Evolutionary conservation across 2,113 vertebrate genomes (phyloP).

Genomic region (Vicugna pacos): DNA sequence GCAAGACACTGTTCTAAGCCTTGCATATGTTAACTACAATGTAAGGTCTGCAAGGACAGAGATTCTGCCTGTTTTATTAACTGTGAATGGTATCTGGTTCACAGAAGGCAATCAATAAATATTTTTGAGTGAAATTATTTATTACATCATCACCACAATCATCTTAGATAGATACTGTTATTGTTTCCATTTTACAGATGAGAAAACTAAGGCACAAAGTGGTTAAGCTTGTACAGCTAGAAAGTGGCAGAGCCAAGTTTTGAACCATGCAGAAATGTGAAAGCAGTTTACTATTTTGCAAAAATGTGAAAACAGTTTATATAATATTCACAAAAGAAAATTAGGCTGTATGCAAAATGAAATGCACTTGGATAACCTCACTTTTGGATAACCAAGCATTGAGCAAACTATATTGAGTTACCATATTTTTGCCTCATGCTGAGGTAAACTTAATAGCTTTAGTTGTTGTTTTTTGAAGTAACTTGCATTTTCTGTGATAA

Average conservation of each 20-base stretch:
- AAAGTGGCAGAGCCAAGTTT: slow-evolving; percentile 31
- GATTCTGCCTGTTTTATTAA: not conserved
- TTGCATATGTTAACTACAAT: not conserved
- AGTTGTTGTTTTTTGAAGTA: slow-evolving; percentile 44
- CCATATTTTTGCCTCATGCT: slow-evolving; percentile 45
- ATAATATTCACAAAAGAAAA: slow-evolving; percentile 40
- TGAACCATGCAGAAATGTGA: slow-evolving; percentile 1
- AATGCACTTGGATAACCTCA: slow-evolving; percentile 27
- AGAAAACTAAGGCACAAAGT: not conserved
- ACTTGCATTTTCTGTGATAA: slow-evolving; percentile 61
- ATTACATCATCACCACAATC: not conserved
- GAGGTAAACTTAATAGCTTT: slow-evolving; percentile 45
- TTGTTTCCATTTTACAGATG: not conserved
- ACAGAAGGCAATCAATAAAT: not conserved
- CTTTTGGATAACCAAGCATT: not conserved
- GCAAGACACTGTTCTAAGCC: not conserved
- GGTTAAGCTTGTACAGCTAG: not conserved
- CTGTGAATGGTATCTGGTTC: not conserved
- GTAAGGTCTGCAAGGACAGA: not conserved
- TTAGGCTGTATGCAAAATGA: not conserved
- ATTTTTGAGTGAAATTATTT: slow-evolving; percentile 10
- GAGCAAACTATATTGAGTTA: not conserved
- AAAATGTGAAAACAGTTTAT: slow-evolving; percentile 50
- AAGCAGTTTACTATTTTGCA: slow-evolving; percentile 3
- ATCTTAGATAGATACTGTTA: not conserved